phyloP scores from a whole-genome alignment of 2,113 vertebrate genomes.

The Sapayoa aenigma region DNA sequence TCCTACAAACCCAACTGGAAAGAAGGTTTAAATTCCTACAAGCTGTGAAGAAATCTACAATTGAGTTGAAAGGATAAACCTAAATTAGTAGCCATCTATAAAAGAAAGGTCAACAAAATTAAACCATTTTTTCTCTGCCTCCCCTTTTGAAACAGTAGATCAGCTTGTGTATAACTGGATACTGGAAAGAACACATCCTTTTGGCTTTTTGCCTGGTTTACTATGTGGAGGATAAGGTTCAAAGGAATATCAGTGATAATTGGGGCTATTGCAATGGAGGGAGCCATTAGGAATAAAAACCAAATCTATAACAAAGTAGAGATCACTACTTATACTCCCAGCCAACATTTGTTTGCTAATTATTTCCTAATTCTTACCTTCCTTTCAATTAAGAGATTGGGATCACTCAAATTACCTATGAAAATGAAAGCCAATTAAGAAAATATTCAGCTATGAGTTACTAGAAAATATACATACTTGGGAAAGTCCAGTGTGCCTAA shows the following conservation, averaged over 20 bases:
- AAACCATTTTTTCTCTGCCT: neutral
- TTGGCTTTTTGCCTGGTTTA: neutral
- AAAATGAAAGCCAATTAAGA: neutral
- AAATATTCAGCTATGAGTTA: neutral
- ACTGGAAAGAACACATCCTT: neutral
- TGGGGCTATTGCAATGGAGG: neutral
- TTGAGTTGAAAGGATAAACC: neutral
- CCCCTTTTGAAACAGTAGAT: neutral
- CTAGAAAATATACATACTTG: neutral
- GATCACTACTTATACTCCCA: neutral
- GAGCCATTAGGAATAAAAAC: neutral
- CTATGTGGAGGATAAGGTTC: neutral
- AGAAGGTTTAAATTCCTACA: neutral
- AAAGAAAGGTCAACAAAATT: neutral
- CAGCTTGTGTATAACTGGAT: neutral
- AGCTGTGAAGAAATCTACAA: neutral
- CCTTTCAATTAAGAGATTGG: neutral
- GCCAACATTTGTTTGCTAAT: neutral
- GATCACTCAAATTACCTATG: neutral
- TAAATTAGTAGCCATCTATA: neutral
- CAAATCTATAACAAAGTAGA: neutral
- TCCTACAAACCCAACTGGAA: neutral
- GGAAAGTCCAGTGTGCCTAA: neutral
- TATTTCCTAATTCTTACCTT: neutral
- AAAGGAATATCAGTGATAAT: neutral